Conservation (phyloP, 2,797 vertebrate species). For the Coilia nasus region DNA sequence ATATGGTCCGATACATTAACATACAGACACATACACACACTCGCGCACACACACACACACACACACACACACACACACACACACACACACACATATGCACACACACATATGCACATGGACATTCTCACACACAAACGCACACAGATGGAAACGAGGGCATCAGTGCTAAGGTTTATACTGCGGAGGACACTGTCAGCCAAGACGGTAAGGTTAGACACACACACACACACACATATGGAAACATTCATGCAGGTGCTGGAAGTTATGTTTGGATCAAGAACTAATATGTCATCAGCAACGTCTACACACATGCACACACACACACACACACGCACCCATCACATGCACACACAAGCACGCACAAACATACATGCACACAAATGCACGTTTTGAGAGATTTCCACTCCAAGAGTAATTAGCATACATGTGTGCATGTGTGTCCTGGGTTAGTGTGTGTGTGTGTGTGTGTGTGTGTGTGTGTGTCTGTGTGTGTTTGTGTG, state of each 20-base stretch:
- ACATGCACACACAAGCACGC: not conserved
- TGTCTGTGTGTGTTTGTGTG: too few relatives aligned
- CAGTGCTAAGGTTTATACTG: too few relatives aligned
- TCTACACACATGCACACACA: not conserved
- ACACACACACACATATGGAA: too few relatives aligned
- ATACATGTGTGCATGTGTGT: not conserved
- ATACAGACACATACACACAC: not conserved
- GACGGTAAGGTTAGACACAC: too few relatives aligned
- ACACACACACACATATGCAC: not conserved
- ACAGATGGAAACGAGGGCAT: too few relatives aligned
- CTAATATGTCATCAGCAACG: not conserved
- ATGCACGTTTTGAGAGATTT: too few relatives aligned
- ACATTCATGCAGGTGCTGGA: not conserved
- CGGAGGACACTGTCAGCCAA: too few relatives aligned
- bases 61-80: conserved; percentile 22
- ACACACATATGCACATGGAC: not conserved
- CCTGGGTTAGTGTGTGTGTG: not conserved
- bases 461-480: not conserved
- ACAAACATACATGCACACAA: too few relatives aligned
- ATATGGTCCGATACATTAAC: too few relatives aligned
- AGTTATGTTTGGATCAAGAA: not conserved
- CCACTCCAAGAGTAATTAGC: too few relatives aligned
- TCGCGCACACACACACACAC: not conserved
- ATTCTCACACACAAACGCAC: too few relatives aligned
- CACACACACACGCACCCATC: not conserved